A percentile compares a stretch with the other conserved stretches of the same genome.
These are phyloP conservation scores for Anthophora plumipes DNA, from an alignment of 2,888 invertebrate species.

Conservation along the genomic window DNA sequence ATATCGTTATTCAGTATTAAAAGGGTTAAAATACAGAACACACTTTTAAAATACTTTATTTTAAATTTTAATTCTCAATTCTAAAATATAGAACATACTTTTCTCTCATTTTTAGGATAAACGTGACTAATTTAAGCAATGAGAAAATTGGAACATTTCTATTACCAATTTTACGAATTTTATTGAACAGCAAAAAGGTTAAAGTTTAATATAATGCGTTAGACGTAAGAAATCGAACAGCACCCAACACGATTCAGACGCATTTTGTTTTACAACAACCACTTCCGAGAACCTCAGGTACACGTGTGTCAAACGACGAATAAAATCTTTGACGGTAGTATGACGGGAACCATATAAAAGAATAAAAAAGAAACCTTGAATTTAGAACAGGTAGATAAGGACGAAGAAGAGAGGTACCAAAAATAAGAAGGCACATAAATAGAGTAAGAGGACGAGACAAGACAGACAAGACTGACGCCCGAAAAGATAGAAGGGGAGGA, in stretches of 20 bases:
- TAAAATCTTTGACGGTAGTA: slow-evolving; percentile 55
- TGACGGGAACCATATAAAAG: slow-evolving; percentile 56
- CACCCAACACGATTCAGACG: slow-evolving; percentile 1
- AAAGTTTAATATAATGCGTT: too few relatives aligned
- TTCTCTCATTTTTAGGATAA: too few relatives aligned
- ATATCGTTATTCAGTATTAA: too few relatives aligned
- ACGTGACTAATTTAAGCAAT: too few relatives aligned
- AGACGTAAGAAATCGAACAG: too few relatives aligned
- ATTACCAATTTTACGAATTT: too few relatives aligned
- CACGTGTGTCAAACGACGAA: slow-evolving; percentile 48
- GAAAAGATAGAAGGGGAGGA: slow-evolving; percentile 38
- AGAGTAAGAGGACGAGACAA: slow-evolving; percentile 38
- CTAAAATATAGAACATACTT: too few relatives aligned
- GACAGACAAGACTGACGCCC: slow-evolving; percentile 39
- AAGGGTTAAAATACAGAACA: too few relatives aligned
- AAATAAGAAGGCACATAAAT: slow-evolving; percentile 49
- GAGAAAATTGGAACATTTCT: too few relatives aligned
- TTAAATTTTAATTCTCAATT: too few relatives aligned
- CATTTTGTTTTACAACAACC: slow-evolving; percentile 37
- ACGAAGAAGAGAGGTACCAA: slow-evolving; percentile 42
- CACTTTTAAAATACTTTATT: too few relatives aligned
- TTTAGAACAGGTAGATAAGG: slow-evolving; percentile 65
- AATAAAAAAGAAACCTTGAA: slow-evolving; percentile 58
- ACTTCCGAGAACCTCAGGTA: slow-evolving; percentile 47
- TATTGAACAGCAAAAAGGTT: too few relatives aligned